Evolutionary conservation across 2,797 vertebrate genomes (phyloP).

Genomic region (Simalia tracyae): DNA sequence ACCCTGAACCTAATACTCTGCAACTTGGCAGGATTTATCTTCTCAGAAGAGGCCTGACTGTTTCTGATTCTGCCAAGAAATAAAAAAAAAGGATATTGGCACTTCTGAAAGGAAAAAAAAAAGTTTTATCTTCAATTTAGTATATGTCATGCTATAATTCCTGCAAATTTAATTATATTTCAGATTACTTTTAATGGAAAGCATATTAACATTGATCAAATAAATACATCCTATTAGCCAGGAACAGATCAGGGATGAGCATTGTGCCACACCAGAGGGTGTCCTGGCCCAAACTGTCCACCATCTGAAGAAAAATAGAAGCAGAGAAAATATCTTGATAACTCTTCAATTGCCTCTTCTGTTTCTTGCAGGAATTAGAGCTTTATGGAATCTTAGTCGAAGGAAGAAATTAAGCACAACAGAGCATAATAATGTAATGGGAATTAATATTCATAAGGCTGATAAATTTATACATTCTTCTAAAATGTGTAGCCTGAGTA

Average conservation of each 20-base stretch:
- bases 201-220: background rate
- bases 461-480: background rate
- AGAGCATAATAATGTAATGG: background rate
- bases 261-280: background rate
- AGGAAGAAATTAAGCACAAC: background rate
- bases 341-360: background rate
- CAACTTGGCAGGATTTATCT: background rate
- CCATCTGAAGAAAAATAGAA: background rate
- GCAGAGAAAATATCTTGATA: background rate
- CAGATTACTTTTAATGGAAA: background rate
- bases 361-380: background rate
- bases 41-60: background rate
- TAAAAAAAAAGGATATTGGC: background rate
- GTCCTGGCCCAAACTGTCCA: background rate
- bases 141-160: background rate
- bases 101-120: background rate
- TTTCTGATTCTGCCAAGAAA: background rate
- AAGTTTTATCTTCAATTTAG: background rate
- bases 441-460: background rate
- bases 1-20: background rate
- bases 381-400: background rate
- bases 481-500: background rate
- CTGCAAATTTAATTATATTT: background rate
- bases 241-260: background rate
- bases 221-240: background rate